phyloP scores from a whole-genome alignment of 2,113 vertebrate genomes.

The Pseudorhombus dupliciocellatus region DNA sequence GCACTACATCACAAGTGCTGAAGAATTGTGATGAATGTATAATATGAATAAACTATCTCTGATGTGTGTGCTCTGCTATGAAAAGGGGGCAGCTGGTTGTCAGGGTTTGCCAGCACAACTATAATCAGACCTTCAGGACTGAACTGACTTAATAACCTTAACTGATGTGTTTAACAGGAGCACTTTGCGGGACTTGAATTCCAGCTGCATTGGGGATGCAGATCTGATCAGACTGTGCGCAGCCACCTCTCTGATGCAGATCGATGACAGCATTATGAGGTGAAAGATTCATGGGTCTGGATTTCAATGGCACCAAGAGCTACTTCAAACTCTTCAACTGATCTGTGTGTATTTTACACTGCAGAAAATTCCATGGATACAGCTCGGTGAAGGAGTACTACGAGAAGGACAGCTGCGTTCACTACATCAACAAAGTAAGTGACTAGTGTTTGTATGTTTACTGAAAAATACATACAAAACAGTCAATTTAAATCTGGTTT shows the following conservation, averaged over 20 bases:
- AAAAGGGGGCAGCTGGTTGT: neutral
- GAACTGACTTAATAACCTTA: neutral
- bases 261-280: conserved; percentile 94
- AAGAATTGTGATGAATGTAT: neutral
- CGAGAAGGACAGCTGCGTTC: conserved; percentile 91
- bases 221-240: conserved; percentile 86
- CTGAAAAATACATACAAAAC: no score
- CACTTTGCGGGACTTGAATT: conserved; percentile 68
- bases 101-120: conserved; percentile 1
- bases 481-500: no score
- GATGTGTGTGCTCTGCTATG: neutral
- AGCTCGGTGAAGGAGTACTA: conserved; percentile 90
- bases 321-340: neutral
- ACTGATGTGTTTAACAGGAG: conserved; percentile 73
- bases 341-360: neutral
- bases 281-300: conserved; percentile 51
- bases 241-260: conserved; percentile 93
- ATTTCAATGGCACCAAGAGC: neutral
- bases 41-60: neutral
- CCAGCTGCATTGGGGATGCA: conserved; percentile 68
- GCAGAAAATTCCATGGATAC: conserved; percentile 92
- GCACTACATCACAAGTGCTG: neutral
- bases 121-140: neutral
- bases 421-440: conserved; percentile 89
- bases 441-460: neutral